phyloP scores from a whole-genome alignment of 2,888 invertebrate genomes.

The Thymelicus acteon region DNA sequence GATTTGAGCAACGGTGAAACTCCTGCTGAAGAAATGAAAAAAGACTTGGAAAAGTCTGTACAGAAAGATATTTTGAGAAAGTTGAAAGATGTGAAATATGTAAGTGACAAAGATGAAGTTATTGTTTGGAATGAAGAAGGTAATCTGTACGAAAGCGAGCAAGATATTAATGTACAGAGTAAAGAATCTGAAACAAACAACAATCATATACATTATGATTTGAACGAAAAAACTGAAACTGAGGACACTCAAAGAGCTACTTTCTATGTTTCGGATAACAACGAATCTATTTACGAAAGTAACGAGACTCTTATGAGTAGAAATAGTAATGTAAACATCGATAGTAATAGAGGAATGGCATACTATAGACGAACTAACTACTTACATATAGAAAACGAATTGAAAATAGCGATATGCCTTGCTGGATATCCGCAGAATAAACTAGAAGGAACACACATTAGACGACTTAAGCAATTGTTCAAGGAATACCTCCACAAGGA shows the following conservation, averaged over 20 bases:
- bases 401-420: conserved; percentile 72
- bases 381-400: conserved; percentile 70
- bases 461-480: conserved; percentile 69
- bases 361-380: conserved; percentile 77
- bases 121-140: conserved; percentile 64
- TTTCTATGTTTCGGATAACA: conserved; percentile 61
- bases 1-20: conserved; percentile 19
- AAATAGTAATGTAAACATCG: conserved; percentile 67
- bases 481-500: conserved; percentile 76
- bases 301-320: conserved; percentile 59
- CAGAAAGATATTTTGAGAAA: conserved; percentile 60
- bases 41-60: conserved; percentile 51
- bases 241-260: conserved; percentile 49
- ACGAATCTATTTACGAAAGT: conserved; percentile 65
- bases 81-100: conserved; percentile 61
- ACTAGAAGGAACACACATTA: conserved; percentile 72
- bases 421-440: conserved; percentile 75
- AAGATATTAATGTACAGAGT: conserved; percentile 37
- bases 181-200: conserved; percentile 11
- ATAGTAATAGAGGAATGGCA: conserved; percentile 73
- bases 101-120: conserved; percentile 61
- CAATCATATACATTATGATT: conserved; percentile 6
- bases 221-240: conserved; percentile 43
- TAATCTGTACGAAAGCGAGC: conserved; percentile 45
- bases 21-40: conserved; percentile 28